A percentile compares a stretch with the other conserved stretches of the same genome.
phyloP scores from a whole-genome alignment of 2,113 vertebrate species.

The Pyxicephalus adspersus region DNA sequence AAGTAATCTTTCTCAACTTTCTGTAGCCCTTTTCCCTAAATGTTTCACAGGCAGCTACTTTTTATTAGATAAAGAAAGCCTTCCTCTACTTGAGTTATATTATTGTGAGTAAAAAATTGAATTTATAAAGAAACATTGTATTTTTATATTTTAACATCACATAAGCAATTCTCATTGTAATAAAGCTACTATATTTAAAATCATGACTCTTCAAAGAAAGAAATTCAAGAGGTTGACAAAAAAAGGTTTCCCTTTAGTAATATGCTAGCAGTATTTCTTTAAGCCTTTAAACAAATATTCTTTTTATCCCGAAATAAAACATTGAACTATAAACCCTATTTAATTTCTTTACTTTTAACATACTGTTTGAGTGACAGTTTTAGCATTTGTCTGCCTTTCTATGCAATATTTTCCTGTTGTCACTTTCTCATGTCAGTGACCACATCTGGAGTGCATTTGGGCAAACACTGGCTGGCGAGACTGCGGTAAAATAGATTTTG shows the following conservation, averaged over 20 bases:
- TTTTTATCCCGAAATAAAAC: slow-evolving; percentile 2
- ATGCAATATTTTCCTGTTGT: slow-evolving; percentile 62
- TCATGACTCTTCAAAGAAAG: neutral
- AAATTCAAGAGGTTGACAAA: neutral
- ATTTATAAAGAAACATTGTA: no score
- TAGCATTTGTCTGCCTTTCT: slow-evolving; percentile 65
- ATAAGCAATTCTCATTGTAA: no score
- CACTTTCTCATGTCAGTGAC: slow-evolving; percentile 68
- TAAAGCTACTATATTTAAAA: neutral
- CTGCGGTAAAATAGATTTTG: slow-evolving; percentile 77
- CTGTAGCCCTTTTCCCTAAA: no score
- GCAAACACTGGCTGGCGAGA: slow-evolving; percentile 69
- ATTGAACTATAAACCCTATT: slow-evolving; percentile 16
- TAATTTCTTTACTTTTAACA: slow-evolving; percentile 70
- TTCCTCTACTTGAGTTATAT: no score
- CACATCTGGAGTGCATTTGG: slow-evolving; percentile 74
- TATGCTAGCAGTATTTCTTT: slow-evolving; percentile 15
- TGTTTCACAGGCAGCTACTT: no score
- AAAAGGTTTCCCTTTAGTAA: neutral
- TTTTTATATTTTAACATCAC: no score
- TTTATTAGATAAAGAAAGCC: no score
- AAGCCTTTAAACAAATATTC: slow-evolving; percentile 7
- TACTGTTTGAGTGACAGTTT: slow-evolving; percentile 69
- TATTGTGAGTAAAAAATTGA: no score
- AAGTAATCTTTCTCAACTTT: no score